Conservation (phyloP, 2,113 vertebrate species). For the Sprattus sprattus region DNA sequence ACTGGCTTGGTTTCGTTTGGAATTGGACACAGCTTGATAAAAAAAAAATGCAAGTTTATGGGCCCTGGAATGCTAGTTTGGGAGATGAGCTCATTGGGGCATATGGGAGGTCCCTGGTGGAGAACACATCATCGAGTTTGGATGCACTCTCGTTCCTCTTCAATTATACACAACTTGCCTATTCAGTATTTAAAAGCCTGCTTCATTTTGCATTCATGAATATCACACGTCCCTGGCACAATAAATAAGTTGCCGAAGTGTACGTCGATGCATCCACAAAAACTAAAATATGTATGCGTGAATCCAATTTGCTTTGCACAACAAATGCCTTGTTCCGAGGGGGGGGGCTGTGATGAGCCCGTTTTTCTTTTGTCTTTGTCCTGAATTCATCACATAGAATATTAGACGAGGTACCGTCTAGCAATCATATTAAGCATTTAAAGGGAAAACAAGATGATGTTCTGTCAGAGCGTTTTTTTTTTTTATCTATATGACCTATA, state of each 20-base stretch:
- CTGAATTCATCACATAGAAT: background rate
- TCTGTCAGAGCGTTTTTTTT: background rate
- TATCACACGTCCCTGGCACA: conserved; percentile 53
- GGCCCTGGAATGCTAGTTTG: conserved; percentile 33
- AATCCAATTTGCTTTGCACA: conserved; percentile 50
- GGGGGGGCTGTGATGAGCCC: background rate
- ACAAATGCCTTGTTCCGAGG: background rate
- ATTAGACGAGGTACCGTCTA: background rate
- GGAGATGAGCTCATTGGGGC: conserved; percentile 37
- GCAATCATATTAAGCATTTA: background rate
- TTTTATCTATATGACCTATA: background rate
- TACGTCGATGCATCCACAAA: conserved; percentile 28
- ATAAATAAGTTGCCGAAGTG: conserved; percentile 42
- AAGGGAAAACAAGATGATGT: background rate
- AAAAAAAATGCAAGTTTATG: background rate
- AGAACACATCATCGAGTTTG: conserved; percentile 53
- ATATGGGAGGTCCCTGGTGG: conserved; percentile 47
- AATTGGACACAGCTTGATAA: background rate
- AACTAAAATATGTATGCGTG: conserved; percentile 48
- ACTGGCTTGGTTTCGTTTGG: conserved; percentile 44
- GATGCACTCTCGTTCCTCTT: conserved; percentile 51
- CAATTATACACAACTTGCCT: conserved; percentile 54
- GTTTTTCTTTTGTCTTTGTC: background rate
- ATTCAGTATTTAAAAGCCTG: conserved; percentile 56
- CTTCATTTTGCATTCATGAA: conserved; percentile 55